phyloP scores from a whole-genome alignment of 2,888 invertebrate genomes.

The Leucania comma region DNA sequence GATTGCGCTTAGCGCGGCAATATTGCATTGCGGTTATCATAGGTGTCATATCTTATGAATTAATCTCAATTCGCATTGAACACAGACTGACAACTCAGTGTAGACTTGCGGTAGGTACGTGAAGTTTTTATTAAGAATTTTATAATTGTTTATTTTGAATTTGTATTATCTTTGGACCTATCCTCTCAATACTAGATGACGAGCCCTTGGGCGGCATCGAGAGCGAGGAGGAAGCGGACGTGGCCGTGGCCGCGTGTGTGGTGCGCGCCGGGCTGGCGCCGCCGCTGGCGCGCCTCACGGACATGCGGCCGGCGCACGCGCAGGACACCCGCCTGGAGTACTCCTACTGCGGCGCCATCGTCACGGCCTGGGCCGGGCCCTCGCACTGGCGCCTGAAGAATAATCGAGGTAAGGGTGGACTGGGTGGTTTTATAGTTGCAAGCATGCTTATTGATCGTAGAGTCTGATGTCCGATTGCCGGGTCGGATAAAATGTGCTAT shows the following conservation, averaged over 20 bases:
- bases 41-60: no score
- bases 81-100: no score
- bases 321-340: conserved; percentile 92
- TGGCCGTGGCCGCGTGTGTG: conserved; percentile 81
- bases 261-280: conserved; percentile 75
- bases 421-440: no score
- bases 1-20: no score
- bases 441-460: no score
- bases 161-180: not conserved
- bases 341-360: conserved; percentile 92
- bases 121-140: no score
- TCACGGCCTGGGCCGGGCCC: conserved; percentile 95
- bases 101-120: no score
- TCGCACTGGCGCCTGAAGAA: conserved; percentile 95
- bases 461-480: no score
- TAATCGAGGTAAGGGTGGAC: conserved; percentile 74
- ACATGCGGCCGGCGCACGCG: conserved; percentile 88
- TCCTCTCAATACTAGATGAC: conserved; percentile 75
- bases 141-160: not conserved
- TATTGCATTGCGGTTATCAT: no score
- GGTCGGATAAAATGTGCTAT: no score
- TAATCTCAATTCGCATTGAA: no score
- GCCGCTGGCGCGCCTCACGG: conserved; percentile 79
- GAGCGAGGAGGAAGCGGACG: conserved; percentile 86
- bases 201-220: conserved; percentile 86